Evolutionary conservation across 2,797 vertebrate species (phyloP).

Genomic region (Myioborus miniatus): DNA sequence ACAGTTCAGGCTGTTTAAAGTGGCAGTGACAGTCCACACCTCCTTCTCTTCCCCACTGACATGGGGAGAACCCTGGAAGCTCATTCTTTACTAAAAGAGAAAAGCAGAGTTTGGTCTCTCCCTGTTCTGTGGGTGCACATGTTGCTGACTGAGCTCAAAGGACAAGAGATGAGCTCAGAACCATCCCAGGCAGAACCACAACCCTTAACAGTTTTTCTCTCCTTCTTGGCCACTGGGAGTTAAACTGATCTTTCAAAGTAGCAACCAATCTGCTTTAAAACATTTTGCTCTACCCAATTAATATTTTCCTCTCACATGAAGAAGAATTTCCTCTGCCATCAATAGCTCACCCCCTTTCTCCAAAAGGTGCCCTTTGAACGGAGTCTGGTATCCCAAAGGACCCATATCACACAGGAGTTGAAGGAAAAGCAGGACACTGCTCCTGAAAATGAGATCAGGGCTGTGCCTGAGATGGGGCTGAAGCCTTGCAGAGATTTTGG

Average conservation of each 20-base stretch:
- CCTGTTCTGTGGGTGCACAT: background rate
- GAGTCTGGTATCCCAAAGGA: background rate
- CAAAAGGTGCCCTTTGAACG: background rate
- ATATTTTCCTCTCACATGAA: background rate
- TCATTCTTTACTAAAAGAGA: background rate
- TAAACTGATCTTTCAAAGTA: background rate
- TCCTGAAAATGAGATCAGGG: background rate
- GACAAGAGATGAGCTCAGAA: background rate
- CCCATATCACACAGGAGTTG: rapidly evolving
- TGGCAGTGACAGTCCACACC: background rate
- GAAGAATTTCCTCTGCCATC: background rate
- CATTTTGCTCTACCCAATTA: background rate
- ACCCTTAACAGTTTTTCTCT: background rate
- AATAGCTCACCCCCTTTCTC: background rate
- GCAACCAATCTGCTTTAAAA: background rate
- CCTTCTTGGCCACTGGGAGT: background rate
- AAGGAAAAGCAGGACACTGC: background rate
- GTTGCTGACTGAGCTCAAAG: background rate
- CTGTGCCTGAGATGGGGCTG: background rate
- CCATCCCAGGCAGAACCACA: background rate
- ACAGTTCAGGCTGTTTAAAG: background rate
- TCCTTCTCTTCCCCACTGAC: background rate
- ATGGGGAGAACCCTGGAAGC: rapidly evolving
- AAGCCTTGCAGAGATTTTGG: background rate
- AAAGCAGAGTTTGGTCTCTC: background rate